Evolutionary conservation across 2,113 vertebrate species (phyloP).

Genomic region (Gobiocypris rarus): DNA sequence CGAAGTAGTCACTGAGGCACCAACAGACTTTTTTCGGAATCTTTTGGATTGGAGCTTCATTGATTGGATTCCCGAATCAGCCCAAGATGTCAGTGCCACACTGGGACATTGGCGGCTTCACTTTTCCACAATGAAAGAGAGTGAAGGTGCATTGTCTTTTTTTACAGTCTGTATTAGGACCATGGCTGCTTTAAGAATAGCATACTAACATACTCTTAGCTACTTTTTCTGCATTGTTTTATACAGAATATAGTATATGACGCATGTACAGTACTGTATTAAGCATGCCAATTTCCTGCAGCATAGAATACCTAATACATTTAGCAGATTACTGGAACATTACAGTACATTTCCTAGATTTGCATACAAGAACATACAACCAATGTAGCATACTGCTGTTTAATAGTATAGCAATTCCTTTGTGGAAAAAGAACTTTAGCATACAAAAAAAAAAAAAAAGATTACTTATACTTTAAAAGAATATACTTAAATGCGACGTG

Average conservation of each 20-base stretch:
- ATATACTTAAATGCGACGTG: not conserved
- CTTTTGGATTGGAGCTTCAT: too few relatives aligned
- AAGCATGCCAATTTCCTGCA: not conserved
- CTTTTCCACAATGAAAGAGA: too few relatives aligned
- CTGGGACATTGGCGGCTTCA: too few relatives aligned
- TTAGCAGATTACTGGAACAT: too few relatives aligned
- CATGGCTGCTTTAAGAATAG: not conserved
- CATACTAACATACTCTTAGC: not conserved
- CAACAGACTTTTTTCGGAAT: too few relatives aligned
- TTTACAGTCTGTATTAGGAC: not conserved
- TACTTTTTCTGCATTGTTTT: not conserved
- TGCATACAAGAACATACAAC: not conserved
- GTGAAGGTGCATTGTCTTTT: too few relatives aligned
- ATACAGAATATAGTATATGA: not conserved
- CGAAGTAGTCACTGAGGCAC: too few relatives aligned
- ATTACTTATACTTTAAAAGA: not conserved
- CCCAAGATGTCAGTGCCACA: too few relatives aligned
- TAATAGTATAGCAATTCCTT: not conserved
- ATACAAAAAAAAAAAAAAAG: too few relatives aligned
- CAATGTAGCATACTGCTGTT: not conserved
- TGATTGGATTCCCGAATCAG: too few relatives aligned
- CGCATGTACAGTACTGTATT: not conserved
- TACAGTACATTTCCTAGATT: not conserved
- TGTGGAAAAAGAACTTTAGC: not conserved
- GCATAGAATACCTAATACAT: not conserved